Base-by-base conservation (phyloP, 2,888 invertebrate genomes). In the Panopea generosa region DNA sequence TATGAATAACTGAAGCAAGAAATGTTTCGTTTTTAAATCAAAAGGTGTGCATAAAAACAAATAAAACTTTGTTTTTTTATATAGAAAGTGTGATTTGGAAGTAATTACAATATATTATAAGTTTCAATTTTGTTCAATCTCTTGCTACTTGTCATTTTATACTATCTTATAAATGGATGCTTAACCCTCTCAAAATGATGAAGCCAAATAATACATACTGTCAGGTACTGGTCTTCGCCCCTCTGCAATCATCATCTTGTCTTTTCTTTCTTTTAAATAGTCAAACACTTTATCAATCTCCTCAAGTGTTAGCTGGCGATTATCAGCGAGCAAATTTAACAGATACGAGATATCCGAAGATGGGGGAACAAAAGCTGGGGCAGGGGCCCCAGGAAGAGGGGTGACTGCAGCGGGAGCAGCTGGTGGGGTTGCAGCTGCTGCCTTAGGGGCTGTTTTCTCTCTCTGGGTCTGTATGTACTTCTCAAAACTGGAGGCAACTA, bases 241-340 rank as follows among this genome's bases (percentile, higher is more conserved):
- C 38, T 83, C 82, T 9, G 81, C 75, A 45, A 79, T 78, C 62
- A 83, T 26, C 52, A 84, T 27, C 59, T 85, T 86, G 83, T 96
- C 95, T 40, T 95, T 94, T 73, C 95, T 95, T 83, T 96, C 95
- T 93, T 96, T 94, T 38, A 96, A 92, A 90, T 96, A 96, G 65
- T 60, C 93, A 24, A 91, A 79, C 24, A 93, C 89, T 66, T 89
- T 85, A 27, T 90, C 88, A 59, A 93, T 77, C 80, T 93, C 92
- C 55, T 86, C 88, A 6, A 90, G 53, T 1, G 90, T 90, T 45
- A 93, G 79, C 83, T 90, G 95, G 60, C 96, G 94, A 87, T 97
- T 97, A 89, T 97, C 96, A 0, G 96, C 96, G 50, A 98, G 93
- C 89, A 97, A 95, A 71, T 96, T 96, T 1, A 98, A 92, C 45